phyloP scores from a whole-genome alignment of 2,113 vertebrate genomes.

The Colaptes auratus region DNA sequence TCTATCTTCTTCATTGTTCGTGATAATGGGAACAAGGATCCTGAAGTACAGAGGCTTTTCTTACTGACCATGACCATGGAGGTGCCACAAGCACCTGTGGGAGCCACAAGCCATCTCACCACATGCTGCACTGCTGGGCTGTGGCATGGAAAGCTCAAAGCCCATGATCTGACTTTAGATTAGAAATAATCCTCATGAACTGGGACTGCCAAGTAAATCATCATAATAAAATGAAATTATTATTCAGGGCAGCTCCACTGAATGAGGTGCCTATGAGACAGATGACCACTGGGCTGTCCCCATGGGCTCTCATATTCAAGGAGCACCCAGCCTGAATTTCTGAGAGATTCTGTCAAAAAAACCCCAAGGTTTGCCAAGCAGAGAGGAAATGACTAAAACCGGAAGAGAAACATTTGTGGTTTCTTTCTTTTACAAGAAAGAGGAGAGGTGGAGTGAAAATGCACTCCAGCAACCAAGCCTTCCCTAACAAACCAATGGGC shows the following conservation, averaged over 20 bases:
- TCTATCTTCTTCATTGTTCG: neutral
- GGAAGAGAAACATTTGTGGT: slow-evolving; percentile 67
- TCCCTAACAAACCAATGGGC: neutral
- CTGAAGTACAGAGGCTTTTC: neutral
- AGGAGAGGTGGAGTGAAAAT: neutral
- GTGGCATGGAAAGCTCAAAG: neutral
- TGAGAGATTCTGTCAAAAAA: neutral
- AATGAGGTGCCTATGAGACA: neutral
- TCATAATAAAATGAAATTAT: neutral
- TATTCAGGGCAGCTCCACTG: neutral
- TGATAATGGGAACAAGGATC: rapidly evolving
- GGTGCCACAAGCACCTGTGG: neutral
- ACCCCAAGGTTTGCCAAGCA: neutral
- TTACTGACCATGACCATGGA: rapidly evolving
- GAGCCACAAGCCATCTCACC: neutral
- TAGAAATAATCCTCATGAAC: neutral
- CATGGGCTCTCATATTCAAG: neutral
- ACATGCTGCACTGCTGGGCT: rapidly evolving
- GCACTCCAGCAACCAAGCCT: neutral
- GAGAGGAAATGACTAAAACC: slow-evolving; percentile 63
- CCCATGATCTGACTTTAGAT: neutral
- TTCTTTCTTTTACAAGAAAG: neutral
- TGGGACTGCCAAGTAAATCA: neutral
- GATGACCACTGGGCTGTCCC: neutral
- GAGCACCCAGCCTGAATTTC: neutral